Evolutionary conservation across 2,797 vertebrate species (phyloP), one percentile per base, ranked within the genome.

Genomic region (Xiphophorus birchmanni): DNA sequence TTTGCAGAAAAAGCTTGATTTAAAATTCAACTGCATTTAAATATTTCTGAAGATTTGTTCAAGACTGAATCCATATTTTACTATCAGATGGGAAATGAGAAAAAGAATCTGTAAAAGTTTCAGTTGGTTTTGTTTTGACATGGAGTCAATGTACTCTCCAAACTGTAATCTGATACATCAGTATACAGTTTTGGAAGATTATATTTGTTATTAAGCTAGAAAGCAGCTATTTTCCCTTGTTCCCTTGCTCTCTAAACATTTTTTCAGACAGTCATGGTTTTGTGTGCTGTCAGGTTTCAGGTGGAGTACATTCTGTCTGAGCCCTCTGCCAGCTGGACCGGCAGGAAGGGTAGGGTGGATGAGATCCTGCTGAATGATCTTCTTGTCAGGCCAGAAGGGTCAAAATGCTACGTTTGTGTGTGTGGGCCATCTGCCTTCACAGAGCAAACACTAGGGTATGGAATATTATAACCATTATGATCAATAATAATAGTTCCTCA

Each of bases 401-500:
- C 95, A 76, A 97, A 91, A 92, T 92, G 96, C 73, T 95, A 96
- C 13, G 93, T 96, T 77, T 99, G 97, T 91, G 95, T 99, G 80
- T 99, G 98, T 81, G 98, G 98, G 35, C 97, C 98, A 78, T n/a
- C 87, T 17, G 92, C 94, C 82, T 99, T 99, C 87, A 97, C 96
- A 65, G 96, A 99, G 73, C 94, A 96, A 76, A 96, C 97, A 76
- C 50, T 95, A 32, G 91, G 95, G 98, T 99, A 89, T 65, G 97
- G 95, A 40, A 15, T 29, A 18, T 17, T 58, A 21, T 40, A 6
- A 12, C 2, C 4, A 37, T 52, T 18, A 18, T 32, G 52, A 73
- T n/a, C 13, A 23, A 11, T 54, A n/a, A 21, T 52, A 23, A 15
- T 12, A 15, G 37, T 75, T 48, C 3, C 29, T 74, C 47, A 48